Evolutionary conservation across 2,797 vertebrate genomes (phyloP).

Genomic region (Heterohyrax brucei): DNA sequence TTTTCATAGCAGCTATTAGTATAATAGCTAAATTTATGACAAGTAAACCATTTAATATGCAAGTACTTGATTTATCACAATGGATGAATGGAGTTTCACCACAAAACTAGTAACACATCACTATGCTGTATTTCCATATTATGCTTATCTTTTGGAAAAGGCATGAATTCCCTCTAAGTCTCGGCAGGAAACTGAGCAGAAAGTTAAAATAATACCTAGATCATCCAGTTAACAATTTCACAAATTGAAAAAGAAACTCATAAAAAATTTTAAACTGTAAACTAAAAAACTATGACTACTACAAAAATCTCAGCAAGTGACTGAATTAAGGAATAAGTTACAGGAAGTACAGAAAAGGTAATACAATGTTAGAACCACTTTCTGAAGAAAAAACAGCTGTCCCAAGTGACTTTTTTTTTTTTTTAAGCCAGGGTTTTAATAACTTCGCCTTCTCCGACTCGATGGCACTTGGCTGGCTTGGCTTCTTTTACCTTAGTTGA

Average conservation of each 20-base stretch:
- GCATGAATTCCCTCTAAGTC: neutral
- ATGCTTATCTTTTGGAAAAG: conserved; percentile 39
- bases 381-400: neutral
- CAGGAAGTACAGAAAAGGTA: neutral
- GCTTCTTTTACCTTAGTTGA: neutral
- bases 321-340: conserved; percentile 34
- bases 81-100: neutral
- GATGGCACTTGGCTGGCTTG: too few species aligned
- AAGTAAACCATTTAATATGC: conserved; percentile 65
- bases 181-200: conserved; percentile 18
- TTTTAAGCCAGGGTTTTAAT: conserved; percentile 36
- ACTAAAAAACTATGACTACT: conserved; percentile 37
- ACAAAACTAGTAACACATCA: neutral
- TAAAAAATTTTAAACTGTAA: neutral
- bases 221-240: neutral
- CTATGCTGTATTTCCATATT: neutral
- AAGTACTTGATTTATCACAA: conserved; percentile 31
- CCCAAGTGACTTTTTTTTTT: neutral
- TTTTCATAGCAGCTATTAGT: neutral
- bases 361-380: conserved; percentile 50
- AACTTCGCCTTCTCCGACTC: neutral
- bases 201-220: neutral
- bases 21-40: neutral
- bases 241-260: neutral
- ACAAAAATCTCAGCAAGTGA: conserved; percentile 58